These are phyloP conservation scores for Helarctos malayanus DNA, from an alignment of 2,797 vertebrate species.

Conservation along the genomic window DNA sequence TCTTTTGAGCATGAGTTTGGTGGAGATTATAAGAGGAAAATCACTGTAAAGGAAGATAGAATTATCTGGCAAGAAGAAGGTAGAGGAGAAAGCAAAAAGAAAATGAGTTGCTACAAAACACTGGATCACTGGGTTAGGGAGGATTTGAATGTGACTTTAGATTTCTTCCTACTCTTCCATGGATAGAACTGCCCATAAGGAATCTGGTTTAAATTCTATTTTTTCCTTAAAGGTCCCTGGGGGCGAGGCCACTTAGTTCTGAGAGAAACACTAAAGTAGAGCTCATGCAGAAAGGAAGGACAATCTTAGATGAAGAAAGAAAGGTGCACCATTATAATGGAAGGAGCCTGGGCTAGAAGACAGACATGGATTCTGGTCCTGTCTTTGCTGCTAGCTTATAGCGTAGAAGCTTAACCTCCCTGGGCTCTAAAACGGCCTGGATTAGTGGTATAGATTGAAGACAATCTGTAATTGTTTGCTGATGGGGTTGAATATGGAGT, in stretches of 20 bases:
- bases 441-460: neutral
- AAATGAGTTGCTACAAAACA: conserved; percentile 58
- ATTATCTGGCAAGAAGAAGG: conserved; percentile 18
- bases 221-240: conserved; percentile 36
- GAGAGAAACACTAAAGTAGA: neutral
- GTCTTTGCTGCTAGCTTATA: neutral
- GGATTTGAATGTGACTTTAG: conserved; percentile 50
- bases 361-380: neutral
- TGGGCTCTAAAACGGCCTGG: neutral
- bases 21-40: conserved; percentile 27
- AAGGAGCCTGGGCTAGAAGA: neutral
- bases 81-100: conserved; percentile 69
- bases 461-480: conserved; percentile 40
- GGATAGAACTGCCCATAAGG: neutral
- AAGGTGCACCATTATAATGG: neutral
- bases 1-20: conserved; percentile 67
- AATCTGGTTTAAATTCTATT: conserved; percentile 57
- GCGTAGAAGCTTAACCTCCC: neutral
- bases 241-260: neutral
- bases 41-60: conserved; percentile 59
- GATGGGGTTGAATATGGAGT: neutral
- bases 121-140: neutral
- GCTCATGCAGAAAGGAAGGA: neutral
- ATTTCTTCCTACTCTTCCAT: neutral
- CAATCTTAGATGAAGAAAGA: neutral